Evolutionary conservation across 2,113 vertebrate genomes (phyloP).

Genomic region (Sarotherodon lohbergeri): DNA sequence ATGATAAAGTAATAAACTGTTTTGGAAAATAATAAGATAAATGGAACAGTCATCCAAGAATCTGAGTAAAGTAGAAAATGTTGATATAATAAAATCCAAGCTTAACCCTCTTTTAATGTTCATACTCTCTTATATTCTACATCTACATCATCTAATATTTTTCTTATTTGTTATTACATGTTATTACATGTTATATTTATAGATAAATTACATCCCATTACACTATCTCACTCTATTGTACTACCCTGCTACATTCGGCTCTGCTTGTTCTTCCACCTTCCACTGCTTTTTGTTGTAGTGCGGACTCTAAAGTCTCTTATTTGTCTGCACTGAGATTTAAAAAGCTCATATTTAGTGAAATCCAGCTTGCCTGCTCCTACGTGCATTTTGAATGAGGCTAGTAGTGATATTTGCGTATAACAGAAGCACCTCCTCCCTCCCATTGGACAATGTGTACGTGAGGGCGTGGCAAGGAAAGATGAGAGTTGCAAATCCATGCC

Average conservation of each 20-base stretch:
- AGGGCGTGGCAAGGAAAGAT: slow-evolving; percentile 71
- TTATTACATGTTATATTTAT: not conserved
- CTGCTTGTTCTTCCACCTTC: not conserved
- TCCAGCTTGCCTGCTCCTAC: slow-evolving; percentile 61
- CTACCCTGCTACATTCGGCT: not conserved
- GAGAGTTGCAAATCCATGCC: slow-evolving; percentile 71
- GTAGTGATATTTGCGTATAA: slow-evolving; percentile 79
- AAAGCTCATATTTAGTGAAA: slow-evolving; percentile 43
- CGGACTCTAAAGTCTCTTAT: not conserved
- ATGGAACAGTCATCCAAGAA: not conserved
- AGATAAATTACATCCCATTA: not conserved
- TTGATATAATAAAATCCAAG: not conserved
- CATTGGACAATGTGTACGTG: slow-evolving; percentile 73
- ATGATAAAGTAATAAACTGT: not conserved
- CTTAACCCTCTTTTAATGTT: not conserved
- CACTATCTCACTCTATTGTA: not conserved
- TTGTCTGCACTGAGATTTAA: slow-evolving; percentile 20
- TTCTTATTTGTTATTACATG: not conserved
- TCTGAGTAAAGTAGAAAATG: not conserved
- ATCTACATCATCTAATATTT: not conserved
- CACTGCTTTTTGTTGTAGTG: not conserved
- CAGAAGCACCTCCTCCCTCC: slow-evolving; percentile 81
- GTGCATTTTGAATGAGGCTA: slow-evolving; percentile 64
- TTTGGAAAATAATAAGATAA: not conserved
- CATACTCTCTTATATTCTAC: not conserved